Base-by-base conservation (phyloP, 2,888 invertebrate genomes). In the Halictus ligatus region DNA sequence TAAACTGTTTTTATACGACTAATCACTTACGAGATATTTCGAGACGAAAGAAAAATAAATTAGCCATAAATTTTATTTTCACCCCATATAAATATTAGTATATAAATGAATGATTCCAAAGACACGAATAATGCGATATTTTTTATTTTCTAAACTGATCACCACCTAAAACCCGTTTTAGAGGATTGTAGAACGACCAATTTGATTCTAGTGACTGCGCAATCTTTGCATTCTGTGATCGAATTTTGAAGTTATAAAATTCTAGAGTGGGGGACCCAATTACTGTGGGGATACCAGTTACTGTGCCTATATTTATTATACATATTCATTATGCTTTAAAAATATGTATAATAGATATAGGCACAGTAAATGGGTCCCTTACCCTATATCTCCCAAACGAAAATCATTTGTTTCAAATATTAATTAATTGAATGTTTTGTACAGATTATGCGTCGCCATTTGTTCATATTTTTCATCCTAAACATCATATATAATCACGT, bases 371-470 rank as follows among this genome's bases (percentile, higher is more conserved):
- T 35, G 35, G 35, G 35, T 35, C 2, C 35, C 35, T 35, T 35
- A 35, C 35, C 35, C 35, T 35, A 35, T 35, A 64, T 64, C 29
- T 5, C 15, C 15, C 15, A 29, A 64, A 60, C 13, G 15, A 29
- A 7, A 15, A 60, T 15, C 15, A 60, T 25, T 29, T 60, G 25
- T 29, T 29, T 64, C 29, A 7, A 64, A 64, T 64, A 29, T 29
- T 64, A 29, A 29, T 29, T 25, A 15, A 25, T 13, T 25, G 0
- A 64, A 29, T 64, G 6, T 78, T 83, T 69, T 64, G 80, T 88
- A 3, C 25, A 90, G 90, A 69, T 80, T n/a, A 89, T 89, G 89
- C 29, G 7, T 60, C 76, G 74, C 25, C 48, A 75, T 40, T 15
- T 83, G 3, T n/a, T 72, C 21, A 35, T 72, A 29, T 54, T 82